phyloP scores from a whole-genome alignment of 2,113 vertebrate genomes.

The Andinoacara biseriatus region DNA sequence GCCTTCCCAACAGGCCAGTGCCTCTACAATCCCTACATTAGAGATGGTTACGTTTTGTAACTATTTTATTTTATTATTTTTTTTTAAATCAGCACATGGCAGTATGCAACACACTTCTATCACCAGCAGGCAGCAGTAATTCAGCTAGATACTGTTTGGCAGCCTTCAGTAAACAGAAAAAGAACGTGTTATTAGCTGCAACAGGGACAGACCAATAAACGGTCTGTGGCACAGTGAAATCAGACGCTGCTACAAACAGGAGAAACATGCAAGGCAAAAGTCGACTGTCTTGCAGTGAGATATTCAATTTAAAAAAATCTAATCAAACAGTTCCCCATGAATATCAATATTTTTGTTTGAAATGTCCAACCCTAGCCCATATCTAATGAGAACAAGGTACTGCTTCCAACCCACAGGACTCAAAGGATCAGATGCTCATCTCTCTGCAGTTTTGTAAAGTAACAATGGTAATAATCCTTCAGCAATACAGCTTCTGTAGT shows the following conservation, averaged over 20 bases:
- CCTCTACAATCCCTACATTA: neutral
- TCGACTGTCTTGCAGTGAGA: no score
- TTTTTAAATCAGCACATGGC: neutral
- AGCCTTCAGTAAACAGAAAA: neutral
- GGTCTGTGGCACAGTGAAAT: neutral
- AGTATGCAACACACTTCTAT: neutral
- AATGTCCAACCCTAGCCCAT: no score
- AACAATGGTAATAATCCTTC: neutral
- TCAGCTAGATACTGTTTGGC: neutral
- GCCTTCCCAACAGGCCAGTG: neutral
- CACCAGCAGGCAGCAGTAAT: accelerated
- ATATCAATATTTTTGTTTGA: no score
- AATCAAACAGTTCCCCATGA: no score
- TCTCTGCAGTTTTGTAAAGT: neutral
- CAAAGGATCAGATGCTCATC: no score
- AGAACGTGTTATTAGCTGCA: neutral
- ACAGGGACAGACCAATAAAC: neutral
- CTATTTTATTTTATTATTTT: accelerated
- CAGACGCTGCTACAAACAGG: neutral
- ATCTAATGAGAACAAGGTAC: no score
- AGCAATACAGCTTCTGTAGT: neutral
- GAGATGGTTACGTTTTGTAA: neutral
- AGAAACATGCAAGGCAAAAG: no score
- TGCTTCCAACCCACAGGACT: neutral
- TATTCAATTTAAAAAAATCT: no score